phyloP scores from a whole-genome alignment of 2,797 vertebrate species.

The Sebastes steindachneri region DNA sequence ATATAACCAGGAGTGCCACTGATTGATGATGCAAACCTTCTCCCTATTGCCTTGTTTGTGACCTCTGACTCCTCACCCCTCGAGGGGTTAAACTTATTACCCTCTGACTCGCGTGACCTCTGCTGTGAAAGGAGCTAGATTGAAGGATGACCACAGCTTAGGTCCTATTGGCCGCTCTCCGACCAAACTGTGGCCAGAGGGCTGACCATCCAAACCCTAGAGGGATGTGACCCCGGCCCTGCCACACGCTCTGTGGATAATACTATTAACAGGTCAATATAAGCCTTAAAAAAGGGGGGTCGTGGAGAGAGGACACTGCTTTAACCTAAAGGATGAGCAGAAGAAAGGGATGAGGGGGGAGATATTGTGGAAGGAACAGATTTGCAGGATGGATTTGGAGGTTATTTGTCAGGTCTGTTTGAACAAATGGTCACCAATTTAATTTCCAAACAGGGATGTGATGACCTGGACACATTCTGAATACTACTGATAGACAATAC shows the following conservation, averaged over 20 bases:
- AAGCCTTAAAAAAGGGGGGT: conserved; percentile 30
- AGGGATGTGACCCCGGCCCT: conserved; percentile 81
- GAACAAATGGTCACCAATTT: conserved; percentile 41
- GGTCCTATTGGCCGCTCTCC: conserved; percentile 86
- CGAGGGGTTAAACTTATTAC: conserved; percentile 93
- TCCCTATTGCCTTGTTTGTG: conserved; percentile 87
- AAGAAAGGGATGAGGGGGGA: conserved; percentile 42
- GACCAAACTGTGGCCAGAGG: conserved; percentile 81
- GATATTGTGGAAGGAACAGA: conserved; percentile 36
- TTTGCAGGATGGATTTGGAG: conserved; percentile 43
- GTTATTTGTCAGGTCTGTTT: conserved; percentile 51
- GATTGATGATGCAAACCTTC: conserved; percentile 83
- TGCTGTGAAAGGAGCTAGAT: conserved; percentile 88
- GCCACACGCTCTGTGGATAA: conserved; percentile 80
- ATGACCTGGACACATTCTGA: conserved; percentile 11
- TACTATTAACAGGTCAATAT: conserved; percentile 82
- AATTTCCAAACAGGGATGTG: conserved; percentile 30
- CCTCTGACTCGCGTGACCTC: conserved; percentile 91
- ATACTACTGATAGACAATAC: conserved; percentile 7
- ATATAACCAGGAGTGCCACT: conserved; percentile 74
- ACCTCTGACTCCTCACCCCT: conserved; percentile 87
- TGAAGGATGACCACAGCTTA: conserved; percentile 90
- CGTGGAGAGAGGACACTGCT: conserved; percentile 4
- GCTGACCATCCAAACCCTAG: conserved; percentile 73
- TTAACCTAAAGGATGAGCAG: conserved; percentile 50